Percentiles rank a stretch among this genome's conserved stretches.
These are phyloP conservation scores for Leptonema lineaticorne DNA, from an alignment of 1,140 invertebrate genomes.

Conservation along the genomic window DNA sequence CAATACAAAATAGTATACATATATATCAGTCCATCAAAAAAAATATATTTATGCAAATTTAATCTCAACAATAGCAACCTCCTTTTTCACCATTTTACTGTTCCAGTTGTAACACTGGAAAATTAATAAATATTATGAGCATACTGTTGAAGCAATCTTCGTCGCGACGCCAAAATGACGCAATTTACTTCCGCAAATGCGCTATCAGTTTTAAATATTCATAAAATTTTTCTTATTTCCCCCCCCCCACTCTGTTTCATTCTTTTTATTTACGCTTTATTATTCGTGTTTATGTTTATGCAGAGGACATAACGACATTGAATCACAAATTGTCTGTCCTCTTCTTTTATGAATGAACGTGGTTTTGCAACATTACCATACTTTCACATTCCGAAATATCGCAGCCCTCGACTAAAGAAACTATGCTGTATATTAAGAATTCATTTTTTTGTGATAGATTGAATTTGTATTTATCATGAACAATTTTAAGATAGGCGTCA, in stretches of 20 bases:
- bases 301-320: neutral
- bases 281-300: too few species aligned
- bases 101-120: too few species aligned
- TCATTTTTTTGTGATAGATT: neutral
- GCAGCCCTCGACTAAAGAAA: neutral
- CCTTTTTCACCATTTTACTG: too few species aligned
- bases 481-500: neutral
- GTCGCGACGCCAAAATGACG: too few species aligned
- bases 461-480: neutral
- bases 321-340: neutral
- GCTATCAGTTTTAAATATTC: constrained; percentile 4
- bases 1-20: too few species aligned
- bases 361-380: constrained; percentile 9
- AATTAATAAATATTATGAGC: too few species aligned
- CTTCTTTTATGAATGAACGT: constrained; percentile 2
- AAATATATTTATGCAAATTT: too few species aligned
- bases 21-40: too few species aligned
- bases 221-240: constrained; percentile 14
- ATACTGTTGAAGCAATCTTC: too few species aligned
- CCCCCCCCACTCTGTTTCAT: too few species aligned
- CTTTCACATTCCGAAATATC: constrained; percentile 9
- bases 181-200: neutral
- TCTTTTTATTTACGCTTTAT: too few species aligned
- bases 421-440: neutral
- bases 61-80: too few species aligned